These are phyloP conservation scores for Clarias fuscus DNA, from an alignment of 2,797 vertebrate species.

Conservation along the genomic window DNA sequence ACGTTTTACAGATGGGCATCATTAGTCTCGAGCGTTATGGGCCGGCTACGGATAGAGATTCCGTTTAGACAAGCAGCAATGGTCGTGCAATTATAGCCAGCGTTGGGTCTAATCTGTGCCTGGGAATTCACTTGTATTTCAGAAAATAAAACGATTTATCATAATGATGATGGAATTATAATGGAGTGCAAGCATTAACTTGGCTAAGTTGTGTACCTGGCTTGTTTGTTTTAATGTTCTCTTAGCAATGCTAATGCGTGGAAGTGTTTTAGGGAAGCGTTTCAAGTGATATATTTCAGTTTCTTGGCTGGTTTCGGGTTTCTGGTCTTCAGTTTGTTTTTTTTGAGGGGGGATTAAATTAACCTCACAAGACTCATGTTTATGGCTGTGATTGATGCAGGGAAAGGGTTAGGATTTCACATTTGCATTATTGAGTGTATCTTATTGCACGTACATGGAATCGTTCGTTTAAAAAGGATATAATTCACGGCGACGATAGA, in stretches of 20 bases:
- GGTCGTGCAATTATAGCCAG: background rate
- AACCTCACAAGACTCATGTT: background rate
- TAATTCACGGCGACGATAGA: background rate
- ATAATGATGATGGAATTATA: background rate
- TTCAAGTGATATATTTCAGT: slow-evolving; percentile 8
- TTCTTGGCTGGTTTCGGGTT: slow-evolving; percentile 7
- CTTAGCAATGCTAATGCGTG: background rate
- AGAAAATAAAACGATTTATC: slow-evolving; percentile 11
- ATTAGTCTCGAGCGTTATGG: slow-evolving; percentile 21
- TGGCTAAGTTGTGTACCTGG: slow-evolving; percentile 15
- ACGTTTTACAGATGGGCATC: slow-evolving; percentile 43
- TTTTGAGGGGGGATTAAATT: slow-evolving; percentile 1
- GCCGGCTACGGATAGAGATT: background rate
- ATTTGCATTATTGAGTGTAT: slow-evolving; percentile 11
- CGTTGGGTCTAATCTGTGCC: slow-evolving; percentile 17
- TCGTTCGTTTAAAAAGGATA: slow-evolving; percentile 18
- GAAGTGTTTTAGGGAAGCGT: slow-evolving; percentile 11
- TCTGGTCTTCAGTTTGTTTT: background rate
- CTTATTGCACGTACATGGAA: slow-evolving; percentile 15
- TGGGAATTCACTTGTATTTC: background rate
- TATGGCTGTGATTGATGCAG: background rate
- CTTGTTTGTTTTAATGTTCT: slow-evolving; percentile 4
- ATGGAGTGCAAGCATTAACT: background rate
- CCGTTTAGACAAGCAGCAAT: background rate
- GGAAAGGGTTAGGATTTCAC: slow-evolving; percentile 5